A percentile compares a stretch with the other conserved stretches of the same genome.
These are phyloP conservation scores for Halyomorpha halys DNA, from an alignment of 1,140 invertebrate genomes.

Conservation along the genomic window DNA sequence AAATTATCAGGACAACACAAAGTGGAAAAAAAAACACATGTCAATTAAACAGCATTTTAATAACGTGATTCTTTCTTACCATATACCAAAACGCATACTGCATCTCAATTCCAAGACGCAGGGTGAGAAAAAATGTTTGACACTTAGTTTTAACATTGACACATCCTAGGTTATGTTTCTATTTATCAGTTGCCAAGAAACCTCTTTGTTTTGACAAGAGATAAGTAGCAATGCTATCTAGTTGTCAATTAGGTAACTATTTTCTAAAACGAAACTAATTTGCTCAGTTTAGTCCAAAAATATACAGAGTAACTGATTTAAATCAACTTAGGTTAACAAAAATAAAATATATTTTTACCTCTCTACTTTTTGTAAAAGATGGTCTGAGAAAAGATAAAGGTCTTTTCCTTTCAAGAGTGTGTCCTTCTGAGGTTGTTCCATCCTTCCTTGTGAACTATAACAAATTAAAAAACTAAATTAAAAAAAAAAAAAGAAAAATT, in stretches of 20 bases:
- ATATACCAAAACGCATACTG: slow-evolving; percentile 18
- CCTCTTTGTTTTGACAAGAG: neutral
- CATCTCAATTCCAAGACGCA: neutral
- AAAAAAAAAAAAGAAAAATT: no score
- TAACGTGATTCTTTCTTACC: slow-evolving; percentile 4
- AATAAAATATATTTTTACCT: slow-evolving; percentile 3
- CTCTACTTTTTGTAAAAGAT: slow-evolving; percentile 5
- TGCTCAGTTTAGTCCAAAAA: no score
- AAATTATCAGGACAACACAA: no score
- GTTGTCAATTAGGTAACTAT: no score
- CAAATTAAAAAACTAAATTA: neutral
- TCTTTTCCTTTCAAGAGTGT: slow-evolving; percentile 10
- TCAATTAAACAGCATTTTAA: slow-evolving; percentile 4
- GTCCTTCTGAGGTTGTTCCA: neutral
- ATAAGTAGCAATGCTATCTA: no score
- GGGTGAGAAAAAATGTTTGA: neutral
- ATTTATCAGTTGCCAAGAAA: slow-evolving; percentile 12
- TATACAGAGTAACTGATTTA: no score
- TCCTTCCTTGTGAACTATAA: slow-evolving; percentile 13
- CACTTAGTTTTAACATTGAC: neutral
- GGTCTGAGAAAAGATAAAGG: slow-evolving; percentile 20
- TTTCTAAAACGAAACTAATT: no score
- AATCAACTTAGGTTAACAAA: no score
- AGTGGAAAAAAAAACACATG: neutral
- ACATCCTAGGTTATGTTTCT: slow-evolving; percentile 1